Evolutionary conservation across 2,888 invertebrate species (phyloP).

Genomic region (Gordius sp.): DNA sequence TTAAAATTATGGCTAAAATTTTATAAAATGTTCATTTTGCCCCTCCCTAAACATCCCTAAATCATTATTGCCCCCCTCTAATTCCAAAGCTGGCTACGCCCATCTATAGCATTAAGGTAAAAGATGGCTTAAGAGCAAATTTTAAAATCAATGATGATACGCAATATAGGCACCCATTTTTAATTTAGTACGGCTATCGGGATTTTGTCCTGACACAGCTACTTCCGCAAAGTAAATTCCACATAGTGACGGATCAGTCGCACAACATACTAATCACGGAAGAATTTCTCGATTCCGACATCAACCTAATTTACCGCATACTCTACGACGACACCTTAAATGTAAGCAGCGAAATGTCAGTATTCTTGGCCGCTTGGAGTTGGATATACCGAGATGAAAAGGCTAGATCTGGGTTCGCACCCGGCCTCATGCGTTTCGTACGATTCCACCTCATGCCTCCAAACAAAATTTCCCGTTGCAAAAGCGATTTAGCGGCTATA

Average conservation of each 20-base stretch:
- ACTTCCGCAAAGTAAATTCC: neutral
- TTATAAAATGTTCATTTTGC: too few species aligned
- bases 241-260: neutral
- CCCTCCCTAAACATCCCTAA: too few species aligned
- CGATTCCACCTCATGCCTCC: neutral
- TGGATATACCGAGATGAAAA: neutral
- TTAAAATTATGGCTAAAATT: too few species aligned
- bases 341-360: constrained; percentile 7
- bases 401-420: neutral
- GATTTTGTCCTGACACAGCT: too few species aligned
- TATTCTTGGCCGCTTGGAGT: constrained; percentile 11
- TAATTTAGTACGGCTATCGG: too few species aligned
- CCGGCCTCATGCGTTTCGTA: neutral
- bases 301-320: neutral
- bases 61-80: too few species aligned
- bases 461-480: neutral
- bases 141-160: too few species aligned
- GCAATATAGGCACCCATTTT: too few species aligned
- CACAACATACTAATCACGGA: neutral
- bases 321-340: neutral
- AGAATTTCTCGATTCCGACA: neutral
- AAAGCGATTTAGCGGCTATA: neutral
- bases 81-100: too few species aligned
- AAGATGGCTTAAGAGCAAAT: too few species aligned
- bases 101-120: too few species aligned